A percentile compares a stretch with the other conserved stretches of the same genome.
Evolutionary conservation across 2,888 invertebrate genomes (phyloP).

Genomic region (Synergus itoensis): DNA sequence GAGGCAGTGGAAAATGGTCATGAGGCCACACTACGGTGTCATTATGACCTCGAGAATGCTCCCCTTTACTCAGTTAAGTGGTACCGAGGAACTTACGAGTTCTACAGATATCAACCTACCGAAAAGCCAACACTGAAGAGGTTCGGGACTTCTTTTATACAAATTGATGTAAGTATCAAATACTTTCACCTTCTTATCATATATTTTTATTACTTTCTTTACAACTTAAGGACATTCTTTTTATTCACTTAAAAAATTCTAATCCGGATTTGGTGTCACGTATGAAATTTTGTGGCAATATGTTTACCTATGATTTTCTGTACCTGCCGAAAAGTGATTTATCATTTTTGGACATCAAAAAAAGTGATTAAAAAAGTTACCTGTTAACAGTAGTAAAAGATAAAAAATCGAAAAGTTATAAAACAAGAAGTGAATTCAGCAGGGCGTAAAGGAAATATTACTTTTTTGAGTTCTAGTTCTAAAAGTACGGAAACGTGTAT

Average conservation of each 20-base stretch:
- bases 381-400: neutral
- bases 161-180: constrained; percentile 87
- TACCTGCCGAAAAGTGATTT: no score
- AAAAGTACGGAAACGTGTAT: constrained; percentile 10
- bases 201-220: no score
- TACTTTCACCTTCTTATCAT: neutral
- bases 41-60: constrained; percentile 87
- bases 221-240: neutral
- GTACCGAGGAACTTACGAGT: constrained; percentile 91
- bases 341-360: neutral
- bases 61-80: constrained; percentile 92
- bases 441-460: constrained; percentile 7
- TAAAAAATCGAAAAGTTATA: neutral
- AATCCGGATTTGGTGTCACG: neutral
- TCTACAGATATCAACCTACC: constrained; percentile 89
- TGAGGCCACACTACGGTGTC: constrained; percentile 85
- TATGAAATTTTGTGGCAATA: no score
- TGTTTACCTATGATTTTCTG: no score
- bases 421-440: neutral
- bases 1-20: constrained; percentile 84
- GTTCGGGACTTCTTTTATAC: constrained; percentile 87
- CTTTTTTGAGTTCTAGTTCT: constrained; percentile 34
- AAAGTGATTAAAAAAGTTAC: neutral
- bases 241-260: neutral
- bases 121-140: constrained; percentile 86